Evolutionary conservation across 2,113 vertebrate genomes (phyloP).

Genomic region (Gasterosteus nipponicus): DNA sequence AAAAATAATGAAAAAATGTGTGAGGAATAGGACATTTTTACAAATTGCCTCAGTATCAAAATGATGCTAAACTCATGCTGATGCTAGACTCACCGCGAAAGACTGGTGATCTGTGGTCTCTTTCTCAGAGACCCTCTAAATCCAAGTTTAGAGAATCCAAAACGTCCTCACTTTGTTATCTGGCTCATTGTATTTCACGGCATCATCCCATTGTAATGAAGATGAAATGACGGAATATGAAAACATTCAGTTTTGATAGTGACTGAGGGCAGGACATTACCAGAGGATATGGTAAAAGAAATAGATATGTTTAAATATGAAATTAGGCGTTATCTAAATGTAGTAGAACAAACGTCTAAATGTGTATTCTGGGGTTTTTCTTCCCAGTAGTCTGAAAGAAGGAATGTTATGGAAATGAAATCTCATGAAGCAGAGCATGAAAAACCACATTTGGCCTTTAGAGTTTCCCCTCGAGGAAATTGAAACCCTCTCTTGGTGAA

Average conservation of each 20-base stretch:
- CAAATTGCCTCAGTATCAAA: background rate
- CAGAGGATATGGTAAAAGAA: background rate
- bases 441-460: background rate
- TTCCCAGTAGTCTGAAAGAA: background rate
- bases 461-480: background rate
- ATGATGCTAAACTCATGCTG: too few species aligned
- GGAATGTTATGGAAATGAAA: background rate
- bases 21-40: too few species aligned
- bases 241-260: background rate
- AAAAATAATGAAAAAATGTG: background rate
- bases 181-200: background rate
- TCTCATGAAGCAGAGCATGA: background rate
- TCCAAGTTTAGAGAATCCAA: background rate
- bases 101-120: too few species aligned
- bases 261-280: background rate
- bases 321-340: background rate
- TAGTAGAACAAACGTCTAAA: background rate
- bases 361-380: background rate
- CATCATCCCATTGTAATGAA: background rate
- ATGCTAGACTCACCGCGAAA: too few species aligned
- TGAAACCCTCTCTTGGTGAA: background rate
- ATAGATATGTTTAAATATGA: background rate
- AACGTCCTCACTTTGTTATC: conserved; percentile 45
- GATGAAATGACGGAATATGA: background rate
- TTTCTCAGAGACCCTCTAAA: too few species aligned